phyloP scores from a whole-genome alignment of 2,113 vertebrate species.

The Pithys albifrons region DNA sequence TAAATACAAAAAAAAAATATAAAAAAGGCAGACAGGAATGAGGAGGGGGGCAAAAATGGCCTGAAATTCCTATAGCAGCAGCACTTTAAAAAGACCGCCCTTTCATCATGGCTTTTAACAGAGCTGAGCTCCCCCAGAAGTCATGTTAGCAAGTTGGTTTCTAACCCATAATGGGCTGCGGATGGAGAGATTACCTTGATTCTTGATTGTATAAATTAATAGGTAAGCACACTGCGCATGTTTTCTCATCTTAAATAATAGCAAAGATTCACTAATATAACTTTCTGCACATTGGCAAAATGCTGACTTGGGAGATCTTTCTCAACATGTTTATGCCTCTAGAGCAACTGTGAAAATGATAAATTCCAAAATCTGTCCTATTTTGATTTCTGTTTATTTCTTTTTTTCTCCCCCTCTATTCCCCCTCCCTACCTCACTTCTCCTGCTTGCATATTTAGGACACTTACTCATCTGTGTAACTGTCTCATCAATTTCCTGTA shows the following conservation, averaged over 20 bases:
- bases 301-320: conserved; percentile 48
- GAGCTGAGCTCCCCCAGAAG: neutral
- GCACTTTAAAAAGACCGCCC: neutral
- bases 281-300: conserved; percentile 8
- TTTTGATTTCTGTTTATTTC: neutral
- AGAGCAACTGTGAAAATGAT: conserved; percentile 36
- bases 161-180: neutral
- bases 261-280: neutral
- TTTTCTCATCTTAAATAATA: conserved; percentile 43
- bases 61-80: neutral
- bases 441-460: conserved; percentile 10
- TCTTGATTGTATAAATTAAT: conserved; percentile 37
- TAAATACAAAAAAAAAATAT: neutral
- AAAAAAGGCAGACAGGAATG: neutral
- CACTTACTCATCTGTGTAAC: neutral
- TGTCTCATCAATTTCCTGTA: neutral
- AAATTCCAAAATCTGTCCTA: conserved; percentile 5
- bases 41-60: neutral
- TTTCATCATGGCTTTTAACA: neutral
- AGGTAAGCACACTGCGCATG: neutral
- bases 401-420: too few species aligned
- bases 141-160: neutral
- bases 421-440: neutral
- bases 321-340: conserved; percentile 21
- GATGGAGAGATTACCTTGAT: neutral